A percentile compares a stretch with the other conserved stretches of the same genome.
phyloP scores from a whole-genome alignment of 1,140 invertebrate genomes.

The Ridgeia piscesae region DNA sequence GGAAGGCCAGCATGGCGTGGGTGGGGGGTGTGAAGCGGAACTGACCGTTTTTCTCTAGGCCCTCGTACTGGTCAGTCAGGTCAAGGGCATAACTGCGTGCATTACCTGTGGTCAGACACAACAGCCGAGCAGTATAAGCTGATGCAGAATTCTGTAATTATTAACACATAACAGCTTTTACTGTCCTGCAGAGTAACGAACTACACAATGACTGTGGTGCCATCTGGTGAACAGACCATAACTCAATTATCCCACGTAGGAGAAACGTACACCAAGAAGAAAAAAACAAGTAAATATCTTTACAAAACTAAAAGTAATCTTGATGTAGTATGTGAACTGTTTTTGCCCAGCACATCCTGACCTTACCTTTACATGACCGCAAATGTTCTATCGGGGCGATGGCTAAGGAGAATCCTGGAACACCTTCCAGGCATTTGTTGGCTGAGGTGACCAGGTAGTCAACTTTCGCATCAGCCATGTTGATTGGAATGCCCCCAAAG shows the following conservation, averaged over 20 bases:
- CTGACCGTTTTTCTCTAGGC: conserved; percentile 57
- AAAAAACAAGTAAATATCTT: too few relatives aligned
- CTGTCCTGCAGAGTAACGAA: too few relatives aligned
- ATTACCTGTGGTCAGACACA: conserved; percentile 43
- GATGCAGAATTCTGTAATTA: neutral
- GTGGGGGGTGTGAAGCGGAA: conserved; percentile 64
- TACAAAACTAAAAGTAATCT: too few relatives aligned
- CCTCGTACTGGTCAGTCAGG: conserved; percentile 58
- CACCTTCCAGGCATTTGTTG: conserved; percentile 63
- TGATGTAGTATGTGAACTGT: neutral
- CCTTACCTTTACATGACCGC: conserved; percentile 56
- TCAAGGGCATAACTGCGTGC: conserved; percentile 57
- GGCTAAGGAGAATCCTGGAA: conserved; percentile 61
- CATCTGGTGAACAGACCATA: too few relatives aligned
- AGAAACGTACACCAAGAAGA: too few relatives aligned
- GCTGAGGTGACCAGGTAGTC: conserved; percentile 62
- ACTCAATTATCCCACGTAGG: too few relatives aligned
- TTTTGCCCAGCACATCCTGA: neutral
- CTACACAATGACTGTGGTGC: too few relatives aligned
- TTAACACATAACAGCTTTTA: too few relatives aligned
- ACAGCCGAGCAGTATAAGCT: neutral
- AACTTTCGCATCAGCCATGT: conserved; percentile 44
- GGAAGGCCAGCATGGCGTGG: conserved; percentile 60
- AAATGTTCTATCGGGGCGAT: conserved; percentile 54
- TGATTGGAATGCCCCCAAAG: conserved; percentile 61